Base-by-base conservation (phyloP, 2,888 invertebrate species). In the Danaus chrysippus region DNA sequence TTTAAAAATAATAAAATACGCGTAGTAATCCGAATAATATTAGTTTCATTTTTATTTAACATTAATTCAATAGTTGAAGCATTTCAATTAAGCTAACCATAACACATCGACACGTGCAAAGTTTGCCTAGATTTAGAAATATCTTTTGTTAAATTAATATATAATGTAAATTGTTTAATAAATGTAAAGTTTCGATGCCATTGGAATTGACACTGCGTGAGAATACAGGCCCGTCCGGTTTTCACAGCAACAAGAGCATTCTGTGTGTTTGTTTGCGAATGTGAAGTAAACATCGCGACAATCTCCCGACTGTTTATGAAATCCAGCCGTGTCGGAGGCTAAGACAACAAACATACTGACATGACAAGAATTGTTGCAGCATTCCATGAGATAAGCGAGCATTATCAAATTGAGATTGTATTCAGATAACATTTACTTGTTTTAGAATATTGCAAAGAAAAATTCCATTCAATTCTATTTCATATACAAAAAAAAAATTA, bases 201-300 rank as follows among this genome's bases (percentile, higher is more conserved):
- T 64, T 81, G 84, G 78, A 75, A 70, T 77, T 75, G 65, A 57
- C 6, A 12, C 53, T 60, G 70, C 86, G 86, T 87, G 87, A 84
- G 87, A 87, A 87, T 77, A 71, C 70, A 64, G 62, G 61, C 66
- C 69, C 65, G 75, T 76, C 76, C 74, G 73, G 77, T 82, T 81
- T 82, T 86, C 87, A 82, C 86, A 83, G 82, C 78, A 72, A 74
- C 73, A 73, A 77, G 76, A 74, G 74, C 70, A 63, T 70, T 65
- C 74, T 73, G 69, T 69, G 73, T 78, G 77, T 80, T 81, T 86
- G 81, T 86, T 86, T 86, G 82, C 81, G 81, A 85, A 86, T 62
- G 49, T 56, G 77, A 73, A 67, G 73, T 76, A 77, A 76, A 78
- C 73, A 76, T 74, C 71, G 69, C 65, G 57, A 63, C 61, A 64